Conservation (phyloP, 1,140 invertebrate genomes). For the Drosophila mojavensis region DNA sequence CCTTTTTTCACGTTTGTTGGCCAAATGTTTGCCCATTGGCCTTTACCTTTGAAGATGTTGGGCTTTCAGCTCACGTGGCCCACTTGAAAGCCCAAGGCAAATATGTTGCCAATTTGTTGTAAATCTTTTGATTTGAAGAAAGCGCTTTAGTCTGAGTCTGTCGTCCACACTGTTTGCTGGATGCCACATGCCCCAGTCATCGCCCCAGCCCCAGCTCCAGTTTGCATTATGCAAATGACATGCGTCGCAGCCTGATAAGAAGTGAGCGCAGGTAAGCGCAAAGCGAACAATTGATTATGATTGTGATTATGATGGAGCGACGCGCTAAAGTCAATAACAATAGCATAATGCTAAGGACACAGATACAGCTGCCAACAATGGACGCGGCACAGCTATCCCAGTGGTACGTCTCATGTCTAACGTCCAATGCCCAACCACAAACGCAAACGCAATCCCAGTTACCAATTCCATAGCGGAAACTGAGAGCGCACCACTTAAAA, state of each 20-base stretch:
- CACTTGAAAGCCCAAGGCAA: slow-evolving; percentile 64
- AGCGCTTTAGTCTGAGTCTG: slow-evolving; percentile 50
- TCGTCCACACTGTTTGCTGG: slow-evolving; percentile 13
- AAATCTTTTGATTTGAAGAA: slow-evolving; percentile 72
- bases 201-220: slow-evolving; percentile 19
- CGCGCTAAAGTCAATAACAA: slow-evolving; percentile 79
- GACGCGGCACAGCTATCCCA: slow-evolving; percentile 8
- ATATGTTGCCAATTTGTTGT: slow-evolving; percentile 72
- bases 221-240: slow-evolving; percentile 71
- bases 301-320: slow-evolving; percentile 78
- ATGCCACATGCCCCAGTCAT: slow-evolving; percentile 7
- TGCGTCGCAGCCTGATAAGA: slow-evolving; percentile 50
- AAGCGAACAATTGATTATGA: slow-evolving; percentile 70
- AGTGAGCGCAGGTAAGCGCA: slow-evolving; percentile 57
- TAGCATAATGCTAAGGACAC: slow-evolving; percentile 68
- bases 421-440: not conserved
- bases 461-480: slow-evolving; percentile 35
- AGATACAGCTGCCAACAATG: slow-evolving; percentile 56
- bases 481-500: slow-evolving; percentile 65
- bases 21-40: slow-evolving; percentile 60
- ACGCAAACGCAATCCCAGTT: slow-evolving; percentile 11
- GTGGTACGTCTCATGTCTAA: slow-evolving; percentile 15
- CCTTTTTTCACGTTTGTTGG: not conserved
- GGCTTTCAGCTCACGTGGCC: slow-evolving; percentile 73
- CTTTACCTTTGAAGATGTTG: slow-evolving; percentile 71